phyloP scores from a whole-genome alignment of 2,888 invertebrate species.

The Mythimna pallens region DNA sequence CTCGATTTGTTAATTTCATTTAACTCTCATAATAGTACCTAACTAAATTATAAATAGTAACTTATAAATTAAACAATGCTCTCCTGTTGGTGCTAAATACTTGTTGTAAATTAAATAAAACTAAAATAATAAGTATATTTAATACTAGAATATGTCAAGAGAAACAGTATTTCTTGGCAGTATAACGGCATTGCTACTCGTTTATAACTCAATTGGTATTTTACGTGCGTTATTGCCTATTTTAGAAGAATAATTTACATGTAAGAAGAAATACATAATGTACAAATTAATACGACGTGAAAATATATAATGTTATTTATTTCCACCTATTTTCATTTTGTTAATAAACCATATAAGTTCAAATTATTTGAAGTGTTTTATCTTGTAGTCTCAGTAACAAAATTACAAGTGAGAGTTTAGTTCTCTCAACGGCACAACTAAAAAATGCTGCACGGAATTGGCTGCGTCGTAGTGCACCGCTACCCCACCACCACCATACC shows the following conservation, averaged over 20 bases:
- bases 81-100: conserved; percentile 62
- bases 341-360: conserved; percentile 86
- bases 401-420: too few relatives aligned
- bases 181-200: conserved; percentile 68
- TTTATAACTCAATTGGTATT: conserved; percentile 80
- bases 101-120: conserved; percentile 54
- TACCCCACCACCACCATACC: too few relatives aligned
- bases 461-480: too few relatives aligned
- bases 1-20: conserved; percentile 24
- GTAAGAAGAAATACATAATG: conserved; percentile 85
- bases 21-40: conserved; percentile 23
- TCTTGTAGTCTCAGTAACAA: conserved; percentile 7
- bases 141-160: conserved; percentile 45
- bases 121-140: conserved; percentile 54
- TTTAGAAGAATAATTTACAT: conserved; percentile 80
- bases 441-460: too few relatives aligned
- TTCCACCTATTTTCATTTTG: conserved; percentile 87
- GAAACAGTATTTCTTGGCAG: conserved; percentile 64
- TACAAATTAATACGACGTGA: conserved; percentile 89
- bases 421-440: too few relatives aligned
- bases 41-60: conserved; percentile 48
- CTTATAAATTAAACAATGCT: conserved; percentile 57
- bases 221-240: conserved; percentile 85
- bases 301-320: conserved; percentile 90
- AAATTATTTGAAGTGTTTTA: conserved; percentile 69